Conservation (phyloP, 64 coral and sea anemone species). For the Stylophora pistillata region DNA sequence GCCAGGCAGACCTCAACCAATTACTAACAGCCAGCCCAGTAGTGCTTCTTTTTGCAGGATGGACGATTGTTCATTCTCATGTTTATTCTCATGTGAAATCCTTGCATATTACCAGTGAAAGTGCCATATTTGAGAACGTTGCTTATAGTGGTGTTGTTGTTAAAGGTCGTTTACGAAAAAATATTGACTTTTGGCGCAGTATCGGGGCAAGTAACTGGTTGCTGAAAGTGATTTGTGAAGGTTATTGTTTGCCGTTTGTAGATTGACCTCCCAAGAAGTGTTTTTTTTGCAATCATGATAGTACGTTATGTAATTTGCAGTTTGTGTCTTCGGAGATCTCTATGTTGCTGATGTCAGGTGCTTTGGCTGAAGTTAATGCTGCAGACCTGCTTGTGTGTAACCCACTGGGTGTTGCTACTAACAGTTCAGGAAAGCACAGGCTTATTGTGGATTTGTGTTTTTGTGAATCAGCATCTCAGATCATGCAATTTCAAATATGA, state of each 20-base stretch:
- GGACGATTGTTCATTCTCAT: too few species aligned
- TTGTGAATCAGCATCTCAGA: conserved; percentile 43
- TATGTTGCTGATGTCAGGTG: conserved; percentile 15
- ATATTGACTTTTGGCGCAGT: background rate
- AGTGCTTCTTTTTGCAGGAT: too few species aligned
- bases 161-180: background rate
- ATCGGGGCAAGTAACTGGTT: background rate
- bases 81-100: too few species aligned
- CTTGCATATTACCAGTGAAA: too few species aligned
- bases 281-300: background rate
- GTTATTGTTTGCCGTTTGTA: conserved; percentile 8
- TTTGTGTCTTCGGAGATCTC: conserved; percentile 24
- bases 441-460: conserved; percentile 27
- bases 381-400: conserved; percentile 27
- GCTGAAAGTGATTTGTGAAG: background rate
- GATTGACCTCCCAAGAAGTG: background rate
- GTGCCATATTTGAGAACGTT: too few species aligned
- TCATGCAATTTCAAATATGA: conserved; percentile 51
- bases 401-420: conserved; percentile 7
- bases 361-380: conserved; percentile 10
- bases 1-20: background rate
- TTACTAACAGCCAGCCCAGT: background rate
- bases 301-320: background rate
- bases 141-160: too few species aligned
- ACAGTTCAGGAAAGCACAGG: conserved; percentile 16